Conservation (phyloP, 2,797 vertebrate genomes). For the Intellagama lesueurii region DNA sequence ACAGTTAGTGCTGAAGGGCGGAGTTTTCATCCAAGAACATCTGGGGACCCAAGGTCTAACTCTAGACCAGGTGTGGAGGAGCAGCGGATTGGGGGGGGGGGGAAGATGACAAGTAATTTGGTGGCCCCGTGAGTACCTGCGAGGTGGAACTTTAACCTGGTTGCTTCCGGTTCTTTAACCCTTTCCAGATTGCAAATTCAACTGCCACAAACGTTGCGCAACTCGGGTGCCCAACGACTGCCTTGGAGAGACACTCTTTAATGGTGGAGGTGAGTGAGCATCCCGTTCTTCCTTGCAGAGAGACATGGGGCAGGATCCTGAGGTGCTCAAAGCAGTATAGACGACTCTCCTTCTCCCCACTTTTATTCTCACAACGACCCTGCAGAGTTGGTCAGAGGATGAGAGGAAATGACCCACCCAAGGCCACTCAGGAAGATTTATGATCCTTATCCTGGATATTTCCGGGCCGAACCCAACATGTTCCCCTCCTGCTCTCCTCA, state of each 20-base stretch:
- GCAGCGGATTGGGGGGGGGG: neutral
- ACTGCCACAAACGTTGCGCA: conserved; percentile 92
- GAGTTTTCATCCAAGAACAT: too few relatives aligned
- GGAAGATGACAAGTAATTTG: fast-evolving
- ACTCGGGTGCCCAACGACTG: conserved; percentile 92
- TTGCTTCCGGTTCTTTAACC: neutral
- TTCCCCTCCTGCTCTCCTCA: neutral
- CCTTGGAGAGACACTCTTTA: conserved; percentile 85
- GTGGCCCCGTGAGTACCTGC: fast-evolving
- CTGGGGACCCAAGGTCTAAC: too few relatives aligned
- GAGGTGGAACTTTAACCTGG: neutral
- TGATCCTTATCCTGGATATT: too few relatives aligned
- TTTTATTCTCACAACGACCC: too few relatives aligned
- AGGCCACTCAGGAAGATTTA: too few relatives aligned
- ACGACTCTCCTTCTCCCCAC: too few relatives aligned
- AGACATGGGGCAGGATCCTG: neutral
- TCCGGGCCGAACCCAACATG: too few relatives aligned
- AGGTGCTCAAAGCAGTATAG: too few relatives aligned
- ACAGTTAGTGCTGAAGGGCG: too few relatives aligned
- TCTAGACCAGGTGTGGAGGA: neutral
- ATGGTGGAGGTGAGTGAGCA: conserved; percentile 80
- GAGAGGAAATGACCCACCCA: too few relatives aligned
- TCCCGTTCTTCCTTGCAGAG: neutral
- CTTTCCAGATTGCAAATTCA: conserved; percentile 90
- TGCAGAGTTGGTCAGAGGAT: too few relatives aligned